Evolutionary conservation across 2,888 invertebrate species (phyloP), one percentile per base, ranked within the genome.

Genomic region (Idaea straminata): DNA sequence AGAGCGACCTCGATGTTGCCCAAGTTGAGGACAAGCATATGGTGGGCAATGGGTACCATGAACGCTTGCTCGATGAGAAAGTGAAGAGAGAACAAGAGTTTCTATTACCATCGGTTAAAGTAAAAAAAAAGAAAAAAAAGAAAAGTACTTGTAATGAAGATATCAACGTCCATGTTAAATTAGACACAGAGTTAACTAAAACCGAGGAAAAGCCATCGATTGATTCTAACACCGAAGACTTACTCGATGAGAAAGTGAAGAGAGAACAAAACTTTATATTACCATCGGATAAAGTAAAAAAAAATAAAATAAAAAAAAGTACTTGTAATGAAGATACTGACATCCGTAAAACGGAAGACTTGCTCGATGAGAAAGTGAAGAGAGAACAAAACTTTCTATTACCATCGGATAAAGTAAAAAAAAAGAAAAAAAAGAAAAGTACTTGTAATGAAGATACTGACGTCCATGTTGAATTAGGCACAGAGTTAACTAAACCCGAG

Each of bases 51-150:
- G n/a, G 5, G 16, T 67, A 77, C 66, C 77, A 81, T 78, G 81
- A 85, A 65, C 76, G 75, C 57, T 83, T 77, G 69, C 72, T 86
- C 15, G 73, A 85, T 64, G 67, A 79, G 35, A 76, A 76, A 72
- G 84, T 88, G 0, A 86, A 88, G 65, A 75, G 83, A 68, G 84
- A 83, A 72, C 67, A 79, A 63, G 65, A 65, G 5, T 66, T 67
- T n/a, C 66, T 70, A 15, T 61, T 64, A 57, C 59, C 68, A 57
- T 38, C 34, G 7, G 68, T 78, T 66, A 59, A 15, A 35, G 75
- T 72, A 62, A 72, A 72, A 63, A 72, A 71, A 38, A 70, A 64
- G 62, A 78, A 69, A 73, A 79, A 68, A 76, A 77, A 66, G 74
- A 74, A 64, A 75, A 77, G 65, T 73, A 72, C 67, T 65, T 74